Conservation (phyloP, 2,888 invertebrate genomes). For the Gortyna flavago region DNA sequence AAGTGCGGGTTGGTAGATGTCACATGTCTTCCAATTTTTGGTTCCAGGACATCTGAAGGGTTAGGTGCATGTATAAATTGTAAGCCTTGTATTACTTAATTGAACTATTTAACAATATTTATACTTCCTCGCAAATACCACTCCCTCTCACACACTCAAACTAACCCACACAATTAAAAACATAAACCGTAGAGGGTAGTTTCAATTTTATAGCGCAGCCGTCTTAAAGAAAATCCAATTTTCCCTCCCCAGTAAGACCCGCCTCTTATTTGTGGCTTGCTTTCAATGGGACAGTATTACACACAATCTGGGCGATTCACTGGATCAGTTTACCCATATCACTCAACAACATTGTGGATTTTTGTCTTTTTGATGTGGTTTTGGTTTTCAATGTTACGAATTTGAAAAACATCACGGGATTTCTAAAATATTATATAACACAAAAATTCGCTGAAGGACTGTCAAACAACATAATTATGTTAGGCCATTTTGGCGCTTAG, state of each 20-base stretch:
- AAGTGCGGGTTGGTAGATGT: no score
- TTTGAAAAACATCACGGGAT: neutral
- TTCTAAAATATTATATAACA: neutral
- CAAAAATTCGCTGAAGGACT: neutral
- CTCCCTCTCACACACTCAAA: neutral
- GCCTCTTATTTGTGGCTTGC: conserved; percentile 78
- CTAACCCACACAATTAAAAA: conserved; percentile 50
- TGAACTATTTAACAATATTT: neutral
- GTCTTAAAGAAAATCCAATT: conserved; percentile 79
- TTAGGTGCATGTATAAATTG: neutral
- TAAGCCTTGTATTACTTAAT: neutral
- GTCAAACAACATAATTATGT: neutral
- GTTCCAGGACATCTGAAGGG: no score
- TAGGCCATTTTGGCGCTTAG: neutral
- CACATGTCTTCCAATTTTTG: no score
- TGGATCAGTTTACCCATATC: conserved; percentile 63
- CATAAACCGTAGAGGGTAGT: conserved; percentile 50
- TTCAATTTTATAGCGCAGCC: conserved; percentile 71
- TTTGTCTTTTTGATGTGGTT: conserved; percentile 31
- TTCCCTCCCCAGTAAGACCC: conserved; percentile 69
- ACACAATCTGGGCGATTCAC: conserved; percentile 71
- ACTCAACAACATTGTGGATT: conserved; percentile 47
- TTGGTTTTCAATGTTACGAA: neutral
- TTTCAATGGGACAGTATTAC: conserved; percentile 78
- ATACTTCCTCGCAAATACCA: neutral